Base-by-base conservation (phyloP, 2,888 invertebrate species). In the Gari tellinella region DNA sequence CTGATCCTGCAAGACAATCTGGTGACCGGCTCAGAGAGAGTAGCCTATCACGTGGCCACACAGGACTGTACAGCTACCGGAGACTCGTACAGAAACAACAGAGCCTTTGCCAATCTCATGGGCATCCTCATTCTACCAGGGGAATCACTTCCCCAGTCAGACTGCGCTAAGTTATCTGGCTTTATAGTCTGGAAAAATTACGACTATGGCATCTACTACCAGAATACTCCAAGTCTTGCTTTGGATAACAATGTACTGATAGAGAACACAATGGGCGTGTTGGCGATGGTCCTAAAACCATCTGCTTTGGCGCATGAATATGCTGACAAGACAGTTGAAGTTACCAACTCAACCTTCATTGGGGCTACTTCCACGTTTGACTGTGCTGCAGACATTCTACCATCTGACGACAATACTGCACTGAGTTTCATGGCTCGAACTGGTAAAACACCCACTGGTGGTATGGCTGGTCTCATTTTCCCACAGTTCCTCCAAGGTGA, bases 121-220 rank as follows among this genome's bases (percentile, higher is more conserved):
- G 75, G 82, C 12, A 73, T 66, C 1, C 23, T 72, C 1, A 31
- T 31, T 31, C 15, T 52, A 10, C 31, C 40, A 15, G 23, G 49
- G 15, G 67, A 62, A 45, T 21, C 15, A 10, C 25, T 52, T n/a
- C n/a, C 37, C 8, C 51, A 26, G 37, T 25, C 43, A 3, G 64
- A 56, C 12, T 90, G 90, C 57, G 69, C 77, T 1, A 73, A 76
- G 45, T 69, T 82, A 8, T 63, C 81, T 4, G 84, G 83, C 15
- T 89, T 90, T 61, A 72, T 72, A 4, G 49, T 82, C 4, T 88
- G 84, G 82, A 88, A 86, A 58, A 81, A 70, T 57, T 73, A 65
- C 26, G 88, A 90, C 53, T 86, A 68, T 68, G 91, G 90, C 1
- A 48, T 91, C 4, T 91, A 88, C 58, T 77, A 81, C 51, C 67